Conservation (phyloP, 2,797 vertebrate species). For the Thaleichthys pacificus region DNA sequence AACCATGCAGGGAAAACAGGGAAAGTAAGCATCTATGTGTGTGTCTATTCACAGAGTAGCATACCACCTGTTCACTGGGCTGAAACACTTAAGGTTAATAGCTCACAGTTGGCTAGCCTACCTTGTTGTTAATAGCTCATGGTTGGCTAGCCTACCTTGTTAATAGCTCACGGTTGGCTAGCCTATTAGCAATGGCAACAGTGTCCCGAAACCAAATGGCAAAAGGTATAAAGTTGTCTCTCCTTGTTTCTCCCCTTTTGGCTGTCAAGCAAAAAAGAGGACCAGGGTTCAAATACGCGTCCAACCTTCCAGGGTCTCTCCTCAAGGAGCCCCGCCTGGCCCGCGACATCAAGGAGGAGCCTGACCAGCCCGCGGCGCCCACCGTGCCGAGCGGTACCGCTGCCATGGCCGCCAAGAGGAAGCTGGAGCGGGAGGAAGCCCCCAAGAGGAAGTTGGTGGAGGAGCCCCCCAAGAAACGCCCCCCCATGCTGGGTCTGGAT, state of each 20-base stretch:
- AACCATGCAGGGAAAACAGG: slow-evolving; percentile 96
- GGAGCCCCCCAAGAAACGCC: slow-evolving; percentile 83
- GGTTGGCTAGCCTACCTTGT: no score
- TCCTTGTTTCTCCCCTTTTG: slow-evolving; percentile 82
- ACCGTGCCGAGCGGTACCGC: slow-evolving; percentile 62
- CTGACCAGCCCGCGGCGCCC: slow-evolving; percentile 65
- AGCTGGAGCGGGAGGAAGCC: slow-evolving; percentile 79
- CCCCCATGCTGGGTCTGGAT: slow-evolving; percentile 68
- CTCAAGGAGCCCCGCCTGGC: slow-evolving; percentile 89
- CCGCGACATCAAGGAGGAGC: slow-evolving; percentile 86
- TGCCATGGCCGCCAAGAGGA: slow-evolving; percentile 73
- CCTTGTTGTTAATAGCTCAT: no score
- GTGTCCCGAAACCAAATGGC: slow-evolving; percentile 33
- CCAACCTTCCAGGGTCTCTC: slow-evolving; percentile 93
- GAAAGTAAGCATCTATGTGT: slow-evolving; percentile 89
- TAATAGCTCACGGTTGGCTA: no score
- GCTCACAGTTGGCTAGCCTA: no score
- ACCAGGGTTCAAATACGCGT: slow-evolving; percentile 96
- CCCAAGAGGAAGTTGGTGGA: slow-evolving; percentile 79
- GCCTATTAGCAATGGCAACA: not conserved
- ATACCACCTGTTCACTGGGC: not conserved
- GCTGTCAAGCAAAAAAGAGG: slow-evolving; percentile 99
- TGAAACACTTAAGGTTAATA: no score
- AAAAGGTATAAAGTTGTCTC: slow-evolving; percentile 87
- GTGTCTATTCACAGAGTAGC: slow-evolving; percentile 1